Conservation (phyloP, 2,113 vertebrate species). For the Bufo gargarizans region DNA sequence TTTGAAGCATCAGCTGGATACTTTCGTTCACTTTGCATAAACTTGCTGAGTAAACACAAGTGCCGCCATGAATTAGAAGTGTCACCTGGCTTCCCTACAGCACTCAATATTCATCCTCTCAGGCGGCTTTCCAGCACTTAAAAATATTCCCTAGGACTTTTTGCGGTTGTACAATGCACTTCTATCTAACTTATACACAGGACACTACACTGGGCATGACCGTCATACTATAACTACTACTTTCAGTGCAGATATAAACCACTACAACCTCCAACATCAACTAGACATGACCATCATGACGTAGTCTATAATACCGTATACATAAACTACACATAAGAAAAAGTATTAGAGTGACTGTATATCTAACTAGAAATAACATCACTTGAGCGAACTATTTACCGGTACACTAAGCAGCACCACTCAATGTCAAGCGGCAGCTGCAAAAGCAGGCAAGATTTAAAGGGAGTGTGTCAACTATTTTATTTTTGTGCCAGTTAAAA, state of each 20-base stretch:
- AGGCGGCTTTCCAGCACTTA: background rate
- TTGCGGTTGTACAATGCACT: background rate
- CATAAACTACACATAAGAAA: too few species aligned
- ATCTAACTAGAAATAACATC: too few species aligned
- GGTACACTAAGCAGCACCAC: too few species aligned
- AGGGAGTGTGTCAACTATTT: too few species aligned
- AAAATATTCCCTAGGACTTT: background rate
- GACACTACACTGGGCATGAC: background rate
- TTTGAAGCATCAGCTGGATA: background rate
- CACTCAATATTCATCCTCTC: background rate
- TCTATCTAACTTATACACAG: background rate
- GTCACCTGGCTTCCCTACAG: slow-evolving; percentile 3
- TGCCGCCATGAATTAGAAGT: slow-evolving; percentile 17
- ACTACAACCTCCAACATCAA: background rate
- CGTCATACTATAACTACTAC: background rate
- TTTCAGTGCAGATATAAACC: background rate
- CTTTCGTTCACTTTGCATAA: background rate
- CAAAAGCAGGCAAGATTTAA: too few species aligned
- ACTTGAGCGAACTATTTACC: too few species aligned
- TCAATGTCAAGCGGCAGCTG: too few species aligned
- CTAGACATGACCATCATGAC: background rate
- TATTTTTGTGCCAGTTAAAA: too few species aligned
- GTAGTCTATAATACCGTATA: too few species aligned
- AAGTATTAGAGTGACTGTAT: too few species aligned
- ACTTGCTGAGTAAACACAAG: slow-evolving; percentile 49